Evolutionary conservation across 2,113 vertebrate species (phyloP).

Genomic region (Ictalurus punctatus): DNA sequence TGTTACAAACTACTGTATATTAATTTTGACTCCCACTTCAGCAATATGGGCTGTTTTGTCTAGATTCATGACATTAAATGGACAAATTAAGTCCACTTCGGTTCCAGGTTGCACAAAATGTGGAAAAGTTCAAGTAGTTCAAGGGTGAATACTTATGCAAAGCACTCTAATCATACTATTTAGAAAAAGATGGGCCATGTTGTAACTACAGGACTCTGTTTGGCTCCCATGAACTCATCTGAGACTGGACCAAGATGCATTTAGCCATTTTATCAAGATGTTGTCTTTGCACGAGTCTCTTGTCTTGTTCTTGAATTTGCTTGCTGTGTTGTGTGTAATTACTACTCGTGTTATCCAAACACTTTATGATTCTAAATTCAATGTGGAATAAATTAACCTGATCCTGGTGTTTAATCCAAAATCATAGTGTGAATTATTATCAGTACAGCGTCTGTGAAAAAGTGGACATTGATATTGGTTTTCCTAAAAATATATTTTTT

Average conservation of each 20-base stretch:
- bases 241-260: slow-evolving; percentile 11
- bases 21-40: background rate
- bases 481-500: background rate
- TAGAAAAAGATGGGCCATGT: background rate
- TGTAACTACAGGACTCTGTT: background rate
- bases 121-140: background rate
- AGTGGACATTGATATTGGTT: background rate
- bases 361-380: background rate
- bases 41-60: background rate
- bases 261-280: slow-evolving; percentile 24
- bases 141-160: background rate
- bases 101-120: background rate
- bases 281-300: slow-evolving; percentile 32
- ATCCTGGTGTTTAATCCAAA: slow-evolving; percentile 16
- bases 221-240: background rate
- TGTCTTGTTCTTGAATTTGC: slow-evolving; percentile 35
- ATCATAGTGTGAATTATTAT: slow-evolving; percentile 7
- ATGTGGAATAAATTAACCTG: slow-evolving; percentile 6
- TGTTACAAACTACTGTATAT: background rate
- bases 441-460: slow-evolving; percentile 15
- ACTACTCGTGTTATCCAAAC: slow-evolving; percentile 19
- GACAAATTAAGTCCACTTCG: background rate
- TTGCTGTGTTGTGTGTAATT: slow-evolving; percentile 30
- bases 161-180: background rate
- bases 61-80: background rate